Base-by-base conservation (phyloP, 1,140 invertebrate species). In the Sycophila sp. region DNA sequence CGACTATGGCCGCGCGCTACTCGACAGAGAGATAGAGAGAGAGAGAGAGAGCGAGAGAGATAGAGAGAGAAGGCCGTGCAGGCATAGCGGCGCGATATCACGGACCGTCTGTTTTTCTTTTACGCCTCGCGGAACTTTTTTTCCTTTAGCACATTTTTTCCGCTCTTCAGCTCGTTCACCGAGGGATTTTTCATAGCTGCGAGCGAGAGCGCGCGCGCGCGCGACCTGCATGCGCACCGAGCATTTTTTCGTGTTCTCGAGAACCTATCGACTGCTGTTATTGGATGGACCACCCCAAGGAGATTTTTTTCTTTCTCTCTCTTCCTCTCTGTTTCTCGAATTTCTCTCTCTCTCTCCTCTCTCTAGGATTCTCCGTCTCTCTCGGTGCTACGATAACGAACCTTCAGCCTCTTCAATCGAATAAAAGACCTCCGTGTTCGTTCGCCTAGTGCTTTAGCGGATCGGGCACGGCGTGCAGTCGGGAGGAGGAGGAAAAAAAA, bases 101-200 rank as follows among this genome's bases (percentile, higher is more conserved):
- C 32, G 67, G 55, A 40, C 49, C 60, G 49, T 56, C 63, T 71
- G 73, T 75, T 75, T 80, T 81, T 75, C 77, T 83, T 81, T 80
- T 76, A 76, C 76, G 76, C 77, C 60, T 76, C 73, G 75, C 59
- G 71, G 36, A 70, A 73, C 72, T 75, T 74, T 77, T n/a, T 77
- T 73, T 75, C 74, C 55, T 76, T 72, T 69, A 72, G 71, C 62
- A 77, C n/a, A 80, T 76, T 78, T 77, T 78, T 73, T 63, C 66
- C 67, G 22, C 28, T 66, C 45, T 45, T 17, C 51, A 19, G 19
- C 15, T 30, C 22, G 22, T 36, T 34, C 51, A 34, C 42, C 28
- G 36, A 40, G 55, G 55, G 49, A 68, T 68, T 68, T 59, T 24
- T 68, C 55, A 40, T 49, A 55, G 56, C 8, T 51, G 15, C 10